Evolutionary conservation across 2,797 vertebrate genomes (phyloP), one percentile per base, ranked within the genome.

Genomic region (Lutjanus campechanus): DNA sequence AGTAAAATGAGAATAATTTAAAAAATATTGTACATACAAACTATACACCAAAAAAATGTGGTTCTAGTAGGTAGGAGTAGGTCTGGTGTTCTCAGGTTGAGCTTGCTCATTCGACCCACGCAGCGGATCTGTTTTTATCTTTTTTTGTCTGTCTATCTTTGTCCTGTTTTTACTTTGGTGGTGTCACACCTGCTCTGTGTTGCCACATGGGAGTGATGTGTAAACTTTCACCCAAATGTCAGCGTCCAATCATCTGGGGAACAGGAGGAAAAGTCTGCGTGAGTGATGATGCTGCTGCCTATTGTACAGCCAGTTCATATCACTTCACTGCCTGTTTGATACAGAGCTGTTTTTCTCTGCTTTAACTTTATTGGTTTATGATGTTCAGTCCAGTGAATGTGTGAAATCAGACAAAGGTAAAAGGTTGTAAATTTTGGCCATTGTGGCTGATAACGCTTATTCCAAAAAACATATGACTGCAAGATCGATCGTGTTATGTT

Each of bases 161-260:
- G 25, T 44, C 60, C 7, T 16, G 44, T 16, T 71, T 65, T 50
- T 20, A 7, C 44, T 44, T 59, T 9, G 20, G 20, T 7, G 2
- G 29, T 10, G 50, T 69, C 13, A n/a, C 73, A 62, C 22, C 74
- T 69, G 74, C 41, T 47, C 41, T 0, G 11, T 15, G 25, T 29
- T 6, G 8, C 20, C 64, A 43, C 51, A n/a, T 8, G 20, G 61
- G 60, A 70, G 43, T 2, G 59, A 50, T 15, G 16, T 15, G 16
- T 16, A 36, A 63, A 56, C 59, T 22, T 20, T 66, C 44, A 77
- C 43, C 8, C 36, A 46, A 65, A 59, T n/a, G 22, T 10, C 50
- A 36, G 15, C 62, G 12, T 43, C n/a, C 50, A 12, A 1, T 19
- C 50, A 41, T 47, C 53, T 41, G 9, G 49, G 43, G 19, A 74